Evolutionary conservation across 35 echinoderm and acorn worm species (phyloP).

Genomic region (Stichopus chloronotus): DNA sequence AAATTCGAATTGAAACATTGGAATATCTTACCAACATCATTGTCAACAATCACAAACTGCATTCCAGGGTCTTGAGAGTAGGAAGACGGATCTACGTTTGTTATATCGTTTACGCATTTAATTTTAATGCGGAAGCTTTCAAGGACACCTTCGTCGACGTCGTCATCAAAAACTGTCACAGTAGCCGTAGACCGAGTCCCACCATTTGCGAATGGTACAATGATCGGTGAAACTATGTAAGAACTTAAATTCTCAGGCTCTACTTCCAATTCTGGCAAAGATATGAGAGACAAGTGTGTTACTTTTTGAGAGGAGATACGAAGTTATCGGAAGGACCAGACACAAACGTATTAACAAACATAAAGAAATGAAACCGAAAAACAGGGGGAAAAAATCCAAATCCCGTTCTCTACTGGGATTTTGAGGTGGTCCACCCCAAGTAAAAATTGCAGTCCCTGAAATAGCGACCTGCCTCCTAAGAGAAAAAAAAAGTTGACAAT

Average conservation of each 20-base stretch:
- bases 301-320: neutral
- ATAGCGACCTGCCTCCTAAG: no score
- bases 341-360: neutral
- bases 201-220: neutral
- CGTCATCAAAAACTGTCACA: slow-evolving; percentile 6
- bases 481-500: no score
- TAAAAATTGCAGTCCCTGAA: no score
- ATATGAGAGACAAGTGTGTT: neutral
- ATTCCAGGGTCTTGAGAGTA: neutral
- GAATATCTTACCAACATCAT: neutral
- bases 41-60: neutral
- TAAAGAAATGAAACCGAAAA: neutral
- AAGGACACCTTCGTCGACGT: neutral
- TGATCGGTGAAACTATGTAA: neutral
- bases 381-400: neutral
- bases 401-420: neutral
- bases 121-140: slow-evolving; percentile 33
- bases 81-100: neutral
- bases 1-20: no score
- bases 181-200: neutral
- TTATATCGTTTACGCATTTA: neutral
- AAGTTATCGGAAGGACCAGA: neutral
- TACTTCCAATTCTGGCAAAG: slow-evolving; percentile 8
- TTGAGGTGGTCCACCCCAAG: neutral
- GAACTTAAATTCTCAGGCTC: neutral